Conservation (phyloP, 2,797 vertebrate genomes). For the Periparus ater region DNA sequence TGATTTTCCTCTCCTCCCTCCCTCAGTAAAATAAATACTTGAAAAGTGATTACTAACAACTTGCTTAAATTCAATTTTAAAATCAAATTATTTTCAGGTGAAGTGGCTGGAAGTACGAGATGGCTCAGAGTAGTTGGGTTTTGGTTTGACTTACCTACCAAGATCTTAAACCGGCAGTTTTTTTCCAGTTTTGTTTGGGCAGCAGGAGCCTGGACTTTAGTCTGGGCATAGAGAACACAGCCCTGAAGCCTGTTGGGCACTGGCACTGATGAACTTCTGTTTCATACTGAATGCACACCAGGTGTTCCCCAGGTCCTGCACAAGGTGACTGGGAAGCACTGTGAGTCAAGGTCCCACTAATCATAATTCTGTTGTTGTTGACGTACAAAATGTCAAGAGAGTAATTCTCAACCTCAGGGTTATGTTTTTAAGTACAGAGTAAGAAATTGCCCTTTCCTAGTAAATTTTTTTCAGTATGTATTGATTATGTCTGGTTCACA, state of each 20-base stretch:
- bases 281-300: neutral
- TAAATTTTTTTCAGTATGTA: neutral
- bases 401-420: neutral
- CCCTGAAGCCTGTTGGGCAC: neutral
- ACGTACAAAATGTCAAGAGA: neutral
- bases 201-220: neutral
- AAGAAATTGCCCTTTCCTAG: neutral
- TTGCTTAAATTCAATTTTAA: conserved; percentile 21
- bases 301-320: neutral
- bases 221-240: neutral
- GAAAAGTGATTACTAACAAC: conserved; percentile 24
- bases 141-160: neutral
- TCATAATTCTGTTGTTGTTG: neutral
- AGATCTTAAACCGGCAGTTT: neutral
- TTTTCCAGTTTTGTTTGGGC: neutral
- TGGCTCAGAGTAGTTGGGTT: neutral
- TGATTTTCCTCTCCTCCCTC: conserved; percentile 15
- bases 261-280: neutral
- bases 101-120: neutral
- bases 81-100: conserved; percentile 19
- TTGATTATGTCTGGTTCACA: conserved; percentile 4
- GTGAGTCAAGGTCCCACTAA: neutral
- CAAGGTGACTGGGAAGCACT: neutral
- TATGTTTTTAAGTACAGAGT: neutral
- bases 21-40: conserved; percentile 11